Percentiles rank a stretch among this genome's conserved stretches.
phyloP scores from a whole-genome alignment of 2,888 invertebrate species.

The Lasioglossum malachurum region DNA sequence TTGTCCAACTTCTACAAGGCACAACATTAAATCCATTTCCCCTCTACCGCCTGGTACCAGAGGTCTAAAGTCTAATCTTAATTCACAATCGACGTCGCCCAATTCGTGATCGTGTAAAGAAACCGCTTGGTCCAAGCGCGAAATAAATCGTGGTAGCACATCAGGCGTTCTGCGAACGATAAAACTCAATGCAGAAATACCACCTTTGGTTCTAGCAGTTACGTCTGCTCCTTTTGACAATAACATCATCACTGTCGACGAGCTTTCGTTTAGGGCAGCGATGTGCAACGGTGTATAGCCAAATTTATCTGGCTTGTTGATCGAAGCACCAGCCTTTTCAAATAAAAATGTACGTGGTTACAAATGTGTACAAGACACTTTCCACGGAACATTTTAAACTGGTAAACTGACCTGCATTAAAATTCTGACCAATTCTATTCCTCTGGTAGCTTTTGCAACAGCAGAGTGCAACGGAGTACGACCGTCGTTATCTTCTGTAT shows the following conservation, averaged over 20 bases:
- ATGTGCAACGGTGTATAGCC: conserved; percentile 95
- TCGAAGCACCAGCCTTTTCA: conserved; percentile 88
- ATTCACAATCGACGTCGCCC: conserved; percentile 94
- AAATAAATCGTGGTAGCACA: conserved; percentile 90
- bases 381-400: conserved; percentile 15
- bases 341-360: conserved; percentile 1
- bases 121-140: conserved; percentile 91
- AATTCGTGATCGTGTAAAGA: conserved; percentile 93
- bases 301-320: conserved; percentile 91
- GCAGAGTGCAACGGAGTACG: conserved; percentile 93
- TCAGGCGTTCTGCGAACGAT: conserved; percentile 94
- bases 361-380: background rate
- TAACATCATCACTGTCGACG: conserved; percentile 90
- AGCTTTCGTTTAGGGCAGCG: conserved; percentile 93
- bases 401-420: conserved; percentile 77
- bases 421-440: conserved; percentile 78
- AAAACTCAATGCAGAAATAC: conserved; percentile 92
- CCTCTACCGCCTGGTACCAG: conserved; percentile 82
- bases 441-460: conserved; percentile 89
- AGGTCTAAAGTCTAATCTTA: conserved; percentile 88
- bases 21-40: conserved; percentile 87
- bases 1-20: conserved; percentile 90
- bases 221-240: conserved; percentile 93
- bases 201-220: conserved; percentile 92
- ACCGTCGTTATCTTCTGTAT: conserved; percentile 90